phyloP scores from a whole-genome alignment of 2,888 invertebrate species.

The Baccha elongata region DNA sequence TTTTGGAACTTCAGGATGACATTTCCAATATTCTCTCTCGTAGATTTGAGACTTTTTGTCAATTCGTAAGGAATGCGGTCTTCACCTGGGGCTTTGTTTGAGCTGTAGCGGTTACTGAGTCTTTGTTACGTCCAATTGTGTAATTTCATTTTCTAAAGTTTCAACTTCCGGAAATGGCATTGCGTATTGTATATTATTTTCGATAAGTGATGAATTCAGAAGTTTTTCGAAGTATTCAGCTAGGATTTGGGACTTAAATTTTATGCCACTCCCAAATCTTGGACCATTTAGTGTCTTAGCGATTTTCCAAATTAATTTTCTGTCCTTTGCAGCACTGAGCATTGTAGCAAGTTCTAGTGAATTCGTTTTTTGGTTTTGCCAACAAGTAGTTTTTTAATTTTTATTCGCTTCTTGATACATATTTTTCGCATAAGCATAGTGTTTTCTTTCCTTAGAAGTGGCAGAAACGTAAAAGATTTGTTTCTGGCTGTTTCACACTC shows the following conservation, averaged over 20 bases:
- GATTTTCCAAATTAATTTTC: not conserved
- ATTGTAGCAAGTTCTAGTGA: not conserved
- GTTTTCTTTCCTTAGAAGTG: too few species aligned
- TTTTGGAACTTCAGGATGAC: constrained; percentile 4
- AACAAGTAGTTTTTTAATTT: not conserved
- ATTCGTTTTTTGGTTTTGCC: not conserved
- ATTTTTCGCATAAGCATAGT: too few species aligned
- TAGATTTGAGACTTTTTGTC: too few species aligned
- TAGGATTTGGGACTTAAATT: not conserved
- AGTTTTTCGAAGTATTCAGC: not conserved
- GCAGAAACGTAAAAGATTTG: too few species aligned
- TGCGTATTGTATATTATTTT: not conserved
- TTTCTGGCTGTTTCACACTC: too few species aligned
- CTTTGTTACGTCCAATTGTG: not conserved
- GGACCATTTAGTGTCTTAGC: not conserved
- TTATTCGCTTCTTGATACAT: not conserved
- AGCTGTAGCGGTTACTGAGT: not conserved
- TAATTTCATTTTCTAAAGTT: not conserved
- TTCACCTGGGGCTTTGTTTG: not conserved
- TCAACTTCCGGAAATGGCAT: not conserved
- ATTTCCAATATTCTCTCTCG: too few species aligned
- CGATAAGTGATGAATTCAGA: not conserved
- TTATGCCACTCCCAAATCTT: not conserved
- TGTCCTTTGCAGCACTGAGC: not conserved
- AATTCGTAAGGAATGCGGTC: not conserved